A percentile compares a stretch with the other conserved stretches of the same genome.
These are phyloP conservation scores for Theodoxus fluviatilis DNA, from an alignment of 2,888 invertebrate genomes.

Conservation along the genomic window DNA sequence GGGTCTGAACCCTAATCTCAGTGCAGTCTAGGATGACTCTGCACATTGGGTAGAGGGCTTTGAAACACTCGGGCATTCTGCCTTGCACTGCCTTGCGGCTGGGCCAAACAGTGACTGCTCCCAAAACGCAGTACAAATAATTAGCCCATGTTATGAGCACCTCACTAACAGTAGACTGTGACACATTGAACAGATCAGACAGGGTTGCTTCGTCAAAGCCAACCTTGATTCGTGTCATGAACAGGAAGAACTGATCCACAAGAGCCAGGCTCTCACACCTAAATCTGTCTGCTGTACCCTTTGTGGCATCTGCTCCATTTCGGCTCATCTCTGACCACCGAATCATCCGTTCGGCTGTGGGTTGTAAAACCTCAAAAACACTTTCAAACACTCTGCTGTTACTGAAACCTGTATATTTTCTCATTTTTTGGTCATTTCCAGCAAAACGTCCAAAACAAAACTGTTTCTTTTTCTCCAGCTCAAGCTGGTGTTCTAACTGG, in stretches of 20 bases:
- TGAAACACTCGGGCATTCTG: slow-evolving; percentile 23
- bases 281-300: not conserved
- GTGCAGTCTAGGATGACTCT: slow-evolving; percentile 25
- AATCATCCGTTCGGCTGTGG: slow-evolving; percentile 9
- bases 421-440: slow-evolving; percentile 1
- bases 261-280: not conserved
- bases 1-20: slow-evolving; percentile 21
- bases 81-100: slow-evolving; percentile 8
- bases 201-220: slow-evolving; percentile 22
- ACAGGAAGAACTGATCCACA: slow-evolving; percentile 11
- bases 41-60: slow-evolving; percentile 7
- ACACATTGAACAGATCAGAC: not conserved
- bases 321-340: slow-evolving; percentile 1
- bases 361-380: slow-evolving; percentile 11
- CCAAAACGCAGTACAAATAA: slow-evolving; percentile 23
- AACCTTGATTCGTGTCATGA: not conserved
- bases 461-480: too few relatives aligned
- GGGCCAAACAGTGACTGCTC: slow-evolving; percentile 22
- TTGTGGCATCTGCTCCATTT: not conserved
- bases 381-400: not conserved
- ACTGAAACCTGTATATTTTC: slow-evolving; percentile 16
- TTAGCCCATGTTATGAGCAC: slow-evolving; percentile 22
- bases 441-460: slow-evolving; percentile 2
- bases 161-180: slow-evolving; percentile 9
- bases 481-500: too few relatives aligned